These are phyloP conservation scores for Scotopteryx bipunctaria DNA, from an alignment of 2,888 invertebrate genomes.

Conservation along the genomic window DNA sequence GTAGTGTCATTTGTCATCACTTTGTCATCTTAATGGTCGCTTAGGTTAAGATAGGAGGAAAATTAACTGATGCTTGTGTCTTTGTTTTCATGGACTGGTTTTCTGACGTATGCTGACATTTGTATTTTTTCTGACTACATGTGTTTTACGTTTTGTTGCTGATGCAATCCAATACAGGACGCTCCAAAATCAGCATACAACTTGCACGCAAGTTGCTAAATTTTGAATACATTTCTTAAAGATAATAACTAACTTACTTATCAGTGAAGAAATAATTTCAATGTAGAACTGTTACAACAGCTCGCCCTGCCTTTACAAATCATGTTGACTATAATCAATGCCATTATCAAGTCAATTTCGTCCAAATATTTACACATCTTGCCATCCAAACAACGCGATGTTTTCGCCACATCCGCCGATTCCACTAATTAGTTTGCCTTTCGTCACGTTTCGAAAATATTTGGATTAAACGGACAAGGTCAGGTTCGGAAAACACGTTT, in stretches of 20 bases:
- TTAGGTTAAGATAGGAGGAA: neutral
- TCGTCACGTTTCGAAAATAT: slow-evolving; percentile 31
- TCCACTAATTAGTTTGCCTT: slow-evolving; percentile 30
- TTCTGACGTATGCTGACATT: too few species aligned
- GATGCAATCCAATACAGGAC: too few species aligned
- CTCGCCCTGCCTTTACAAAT: neutral
- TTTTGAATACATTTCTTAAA: too few species aligned
- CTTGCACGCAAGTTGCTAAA: too few species aligned
- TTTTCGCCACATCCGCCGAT: slow-evolving; percentile 25
- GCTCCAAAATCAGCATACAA: too few species aligned
- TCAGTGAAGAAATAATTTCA: neutral
- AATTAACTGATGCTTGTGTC: too few species aligned
- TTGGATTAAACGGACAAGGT: slow-evolving; percentile 35
- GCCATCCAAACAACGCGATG: slow-evolving; percentile 18
- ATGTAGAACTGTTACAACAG: neutral
- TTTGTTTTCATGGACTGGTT: too few species aligned
- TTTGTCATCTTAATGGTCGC: neutral
- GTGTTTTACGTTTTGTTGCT: too few species aligned
- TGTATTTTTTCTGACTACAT: too few species aligned
- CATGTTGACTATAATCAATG: neutral
- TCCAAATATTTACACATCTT: slow-evolving; percentile 23
- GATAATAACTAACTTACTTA: too few species aligned
- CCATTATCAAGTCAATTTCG: slow-evolving; percentile 10
- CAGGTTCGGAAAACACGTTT: slow-evolving; percentile 28
- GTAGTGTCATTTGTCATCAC: slow-evolving; percentile 20